Conservation (phyloP, 2,888 invertebrate species). For the Lutraria lutraria region DNA sequence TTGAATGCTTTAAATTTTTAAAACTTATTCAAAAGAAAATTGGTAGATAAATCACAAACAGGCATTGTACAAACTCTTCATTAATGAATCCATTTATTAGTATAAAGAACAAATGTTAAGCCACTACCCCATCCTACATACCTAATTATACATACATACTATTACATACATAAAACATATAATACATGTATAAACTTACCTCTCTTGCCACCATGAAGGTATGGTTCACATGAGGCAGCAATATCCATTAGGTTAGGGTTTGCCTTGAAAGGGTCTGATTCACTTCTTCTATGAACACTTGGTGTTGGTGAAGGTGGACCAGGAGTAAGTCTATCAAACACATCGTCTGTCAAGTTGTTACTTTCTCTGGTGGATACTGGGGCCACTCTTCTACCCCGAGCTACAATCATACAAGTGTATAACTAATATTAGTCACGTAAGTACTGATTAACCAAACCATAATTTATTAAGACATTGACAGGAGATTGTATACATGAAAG, state of each 20-base stretch:
- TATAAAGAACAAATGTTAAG: neutral
- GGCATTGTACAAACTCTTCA: neutral
- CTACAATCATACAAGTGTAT: conserved; percentile 6
- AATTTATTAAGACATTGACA: neutral
- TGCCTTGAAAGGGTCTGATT: conserved; percentile 73
- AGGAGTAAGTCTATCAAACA: conserved; percentile 63
- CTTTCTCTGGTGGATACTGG: conserved; percentile 67
- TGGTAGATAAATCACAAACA: neutral
- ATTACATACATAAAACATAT: neutral
- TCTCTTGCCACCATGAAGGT: conserved; percentile 55
- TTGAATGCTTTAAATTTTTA: too few relatives aligned
- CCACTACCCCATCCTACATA: neutral
- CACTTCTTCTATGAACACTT: conserved; percentile 72
- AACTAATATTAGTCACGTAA: neutral
- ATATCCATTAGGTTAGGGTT: conserved; percentile 76
- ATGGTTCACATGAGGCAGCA: conserved; percentile 77
- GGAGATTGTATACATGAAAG: too few relatives aligned
- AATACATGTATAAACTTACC: conserved; percentile 20
- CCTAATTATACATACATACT: neutral
- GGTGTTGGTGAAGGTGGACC: conserved; percentile 68
- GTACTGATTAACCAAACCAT: neutral
- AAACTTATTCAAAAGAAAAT: too few relatives aligned
- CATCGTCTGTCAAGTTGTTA: conserved; percentile 47
- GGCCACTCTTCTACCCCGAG: conserved; percentile 53
- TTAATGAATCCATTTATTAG: neutral